A percentile compares a stretch with the other conserved stretches of the same genome.
Conservation (phyloP, 2,888 invertebrate species). For the Cantharis nigra region DNA sequence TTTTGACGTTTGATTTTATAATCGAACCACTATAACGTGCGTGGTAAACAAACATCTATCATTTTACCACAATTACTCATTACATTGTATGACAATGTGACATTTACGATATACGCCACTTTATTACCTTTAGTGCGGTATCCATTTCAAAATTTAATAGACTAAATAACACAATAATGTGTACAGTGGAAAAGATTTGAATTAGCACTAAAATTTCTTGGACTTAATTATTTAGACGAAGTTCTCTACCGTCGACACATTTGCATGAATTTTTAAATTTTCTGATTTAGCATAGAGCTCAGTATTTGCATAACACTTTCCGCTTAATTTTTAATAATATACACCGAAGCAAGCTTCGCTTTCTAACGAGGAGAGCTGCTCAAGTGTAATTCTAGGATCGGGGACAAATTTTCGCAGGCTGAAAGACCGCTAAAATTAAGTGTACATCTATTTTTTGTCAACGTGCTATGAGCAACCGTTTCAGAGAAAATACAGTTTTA, state of each 20-base stretch:
- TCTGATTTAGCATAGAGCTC: background rate
- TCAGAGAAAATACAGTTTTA: no score
- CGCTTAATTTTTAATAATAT: background rate
- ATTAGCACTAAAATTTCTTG: background rate
- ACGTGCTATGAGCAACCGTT: no score
- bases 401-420: no score
- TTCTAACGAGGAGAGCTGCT: no score
- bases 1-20: background rate
- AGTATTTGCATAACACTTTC: background rate
- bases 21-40: background rate
- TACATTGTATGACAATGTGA: background rate
- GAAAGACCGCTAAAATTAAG: no score
- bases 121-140: background rate
- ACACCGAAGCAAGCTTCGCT: no score
- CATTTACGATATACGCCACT: background rate
- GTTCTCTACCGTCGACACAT: background rate
- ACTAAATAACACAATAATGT: background rate
- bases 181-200: background rate
- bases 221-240: background rate
- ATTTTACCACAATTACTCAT: background rate
- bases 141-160: background rate
- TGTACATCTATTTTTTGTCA: no score
- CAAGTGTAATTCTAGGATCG: no score
- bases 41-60: background rate
- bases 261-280: background rate